phyloP scores from a whole-genome alignment of 2,888 invertebrate genomes.

The Sericinus montela region DNA sequence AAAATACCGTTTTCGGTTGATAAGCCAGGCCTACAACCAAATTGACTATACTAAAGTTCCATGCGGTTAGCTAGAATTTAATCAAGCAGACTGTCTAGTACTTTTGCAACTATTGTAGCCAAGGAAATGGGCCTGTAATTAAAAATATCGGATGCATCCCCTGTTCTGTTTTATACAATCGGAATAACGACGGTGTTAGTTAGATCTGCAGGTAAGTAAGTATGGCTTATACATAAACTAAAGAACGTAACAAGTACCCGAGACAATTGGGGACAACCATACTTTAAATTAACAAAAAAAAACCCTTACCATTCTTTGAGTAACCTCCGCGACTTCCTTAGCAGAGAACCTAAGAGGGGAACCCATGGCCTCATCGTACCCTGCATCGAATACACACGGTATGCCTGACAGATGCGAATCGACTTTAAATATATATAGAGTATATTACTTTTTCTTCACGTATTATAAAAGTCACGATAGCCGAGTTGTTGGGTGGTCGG shows the following conservation, averaged over 20 bases:
- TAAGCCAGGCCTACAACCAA: slow-evolving; percentile 9
- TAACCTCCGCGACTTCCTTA: no score
- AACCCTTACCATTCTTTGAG: no score
- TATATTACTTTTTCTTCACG: no score
- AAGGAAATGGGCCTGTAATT: slow-evolving; percentile 27
- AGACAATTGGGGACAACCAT: slow-evolving; percentile 22
- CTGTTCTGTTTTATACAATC: slow-evolving; percentile 24
- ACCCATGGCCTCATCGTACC: no score
- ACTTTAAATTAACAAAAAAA: no score
- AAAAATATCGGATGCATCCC: slow-evolving; percentile 19
- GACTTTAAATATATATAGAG: no score
- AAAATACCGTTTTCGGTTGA: no score
- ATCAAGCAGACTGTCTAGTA: slow-evolving; percentile 24
- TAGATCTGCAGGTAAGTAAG: slow-evolving; percentile 12
- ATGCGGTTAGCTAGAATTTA: slow-evolving; percentile 18
- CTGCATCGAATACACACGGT: no score
- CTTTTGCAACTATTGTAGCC: slow-evolving; percentile 24
- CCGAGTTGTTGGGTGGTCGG: no score
- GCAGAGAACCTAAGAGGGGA: no score
- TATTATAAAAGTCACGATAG: no score
- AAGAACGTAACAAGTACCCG: slow-evolving; percentile 21
- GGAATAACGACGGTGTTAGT: slow-evolving; percentile 23
- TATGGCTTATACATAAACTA: slow-evolving; percentile 20
- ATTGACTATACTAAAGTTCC: slow-evolving; percentile 19
- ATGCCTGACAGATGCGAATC: no score